Conservation (phyloP, 1,140 invertebrate species). For the Sweltsa coloradensis region DNA sequence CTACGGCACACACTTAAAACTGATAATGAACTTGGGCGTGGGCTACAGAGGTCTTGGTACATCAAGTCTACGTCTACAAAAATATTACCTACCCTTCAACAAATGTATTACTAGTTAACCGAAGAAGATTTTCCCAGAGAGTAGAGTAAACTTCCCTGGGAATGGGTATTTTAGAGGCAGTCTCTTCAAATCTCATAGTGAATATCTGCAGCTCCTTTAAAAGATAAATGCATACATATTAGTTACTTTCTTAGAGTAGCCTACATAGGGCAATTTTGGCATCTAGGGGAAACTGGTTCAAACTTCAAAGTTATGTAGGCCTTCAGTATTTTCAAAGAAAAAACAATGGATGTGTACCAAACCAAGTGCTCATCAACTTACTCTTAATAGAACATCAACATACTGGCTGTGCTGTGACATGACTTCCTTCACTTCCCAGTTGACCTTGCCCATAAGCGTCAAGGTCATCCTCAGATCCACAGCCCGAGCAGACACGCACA, state of each 20-base stretch:
- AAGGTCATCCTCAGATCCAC: conserved; percentile 73
- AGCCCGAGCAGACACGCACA: conserved; percentile 61
- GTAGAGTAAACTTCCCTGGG: conserved; percentile 52
- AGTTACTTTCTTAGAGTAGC: not conserved
- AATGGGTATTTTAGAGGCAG: conserved; percentile 51
- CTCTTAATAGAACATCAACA: conserved; percentile 55
- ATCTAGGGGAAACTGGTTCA: too few species aligned
- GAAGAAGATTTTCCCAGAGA: conserved; percentile 79
- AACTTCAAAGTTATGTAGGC: too few species aligned
- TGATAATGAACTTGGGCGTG: too few species aligned
- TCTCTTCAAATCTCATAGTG: conserved; percentile 57
- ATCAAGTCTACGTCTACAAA: too few species aligned
- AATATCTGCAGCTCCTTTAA: conserved; percentile 67
- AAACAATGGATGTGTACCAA: too few species aligned
- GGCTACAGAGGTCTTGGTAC: too few species aligned
- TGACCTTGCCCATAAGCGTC: conserved; percentile 76
- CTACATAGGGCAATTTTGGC: too few species aligned
- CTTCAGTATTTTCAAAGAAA: too few species aligned
- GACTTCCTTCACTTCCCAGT: conserved; percentile 93
- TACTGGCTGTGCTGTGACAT: conserved; percentile 91
- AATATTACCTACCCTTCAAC: conserved; percentile 69
- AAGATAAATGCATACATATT: conserved; percentile 8
- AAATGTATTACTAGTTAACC: conserved; percentile 69
- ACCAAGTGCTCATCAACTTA: too few species aligned
- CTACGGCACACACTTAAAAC: too few species aligned